Conservation (phyloP, 2,888 invertebrate genomes). For the Cataglyphis cursor region DNA sequence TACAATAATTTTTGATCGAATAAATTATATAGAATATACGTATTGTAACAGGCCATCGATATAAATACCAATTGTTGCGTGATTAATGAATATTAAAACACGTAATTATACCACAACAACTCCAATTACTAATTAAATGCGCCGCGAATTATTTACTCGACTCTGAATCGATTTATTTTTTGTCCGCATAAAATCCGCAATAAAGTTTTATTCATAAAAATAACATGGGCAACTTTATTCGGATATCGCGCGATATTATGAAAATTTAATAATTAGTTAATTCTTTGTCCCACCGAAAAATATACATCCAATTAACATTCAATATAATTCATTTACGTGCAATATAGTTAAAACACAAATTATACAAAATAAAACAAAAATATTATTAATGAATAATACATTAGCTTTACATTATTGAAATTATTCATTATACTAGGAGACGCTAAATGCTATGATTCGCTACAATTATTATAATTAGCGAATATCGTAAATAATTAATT, state of each 20-base stretch:
- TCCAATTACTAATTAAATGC: no score
- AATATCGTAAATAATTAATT: no score
- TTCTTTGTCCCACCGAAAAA: not conserved
- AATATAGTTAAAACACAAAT: not conserved
- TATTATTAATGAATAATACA: not conserved
- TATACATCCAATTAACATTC: not conserved
- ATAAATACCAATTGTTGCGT: not conserved
- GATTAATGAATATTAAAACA: not conserved
- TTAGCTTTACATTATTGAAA: not conserved
- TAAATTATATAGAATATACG: not conserved
- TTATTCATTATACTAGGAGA: not conserved
- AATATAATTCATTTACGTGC: not conserved
- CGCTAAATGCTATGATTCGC: no score
- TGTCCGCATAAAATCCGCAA: no score
- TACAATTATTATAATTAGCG: no score
- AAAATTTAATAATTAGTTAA: no score
- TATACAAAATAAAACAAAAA: not conserved
- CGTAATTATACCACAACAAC: no score
- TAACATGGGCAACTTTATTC: no score
- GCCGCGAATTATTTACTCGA: no score
- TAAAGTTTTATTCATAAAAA: no score
- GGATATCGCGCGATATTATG: no score
- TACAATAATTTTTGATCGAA: not conserved
- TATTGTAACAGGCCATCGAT: not conserved
- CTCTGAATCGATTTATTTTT: no score